Evolutionary conservation across 2,797 vertebrate genomes (phyloP).

Genomic region (Thunnus albacares): DNA sequence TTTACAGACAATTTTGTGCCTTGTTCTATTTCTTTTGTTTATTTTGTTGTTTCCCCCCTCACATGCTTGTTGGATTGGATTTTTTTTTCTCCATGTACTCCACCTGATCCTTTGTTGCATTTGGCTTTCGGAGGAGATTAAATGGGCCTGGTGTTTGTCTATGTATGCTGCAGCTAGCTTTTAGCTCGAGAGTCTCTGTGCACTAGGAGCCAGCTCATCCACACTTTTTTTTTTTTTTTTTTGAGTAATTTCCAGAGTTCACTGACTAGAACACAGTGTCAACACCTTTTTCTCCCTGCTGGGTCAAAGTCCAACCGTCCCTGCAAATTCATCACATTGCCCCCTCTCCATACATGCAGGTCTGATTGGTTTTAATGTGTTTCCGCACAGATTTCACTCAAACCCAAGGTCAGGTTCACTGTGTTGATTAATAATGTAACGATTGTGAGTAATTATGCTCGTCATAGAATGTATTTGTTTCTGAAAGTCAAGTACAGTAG

Average conservation of each 20-base stretch:
- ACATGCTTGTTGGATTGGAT: slow-evolving; percentile 72
- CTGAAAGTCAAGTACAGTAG: slow-evolving; percentile 56
- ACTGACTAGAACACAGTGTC: slow-evolving; percentile 55
- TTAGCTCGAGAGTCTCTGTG: slow-evolving; percentile 62
- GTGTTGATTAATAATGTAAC: slow-evolving; percentile 57
- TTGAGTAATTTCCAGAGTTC: slow-evolving; percentile 52
- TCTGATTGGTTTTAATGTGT: slow-evolving; percentile 54
- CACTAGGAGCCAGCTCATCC: slow-evolving; percentile 48
- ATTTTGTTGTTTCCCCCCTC: slow-evolving; percentile 68
- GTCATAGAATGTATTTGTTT: slow-evolving; percentile 72
- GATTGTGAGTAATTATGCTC: slow-evolving; percentile 60
- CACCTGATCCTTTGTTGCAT: slow-evolving; percentile 77
- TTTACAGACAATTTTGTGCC: slow-evolving; percentile 99
- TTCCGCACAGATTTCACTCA: slow-evolving; percentile 33
- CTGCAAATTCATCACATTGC: slow-evolving; percentile 41
- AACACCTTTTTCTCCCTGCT: slow-evolving; percentile 52
- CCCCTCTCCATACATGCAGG: slow-evolving; percentile 15
- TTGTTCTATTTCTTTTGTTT: slow-evolving; percentile 93
- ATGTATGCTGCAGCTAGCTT: slow-evolving; percentile 73
- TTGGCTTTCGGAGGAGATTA: slow-evolving; percentile 71
- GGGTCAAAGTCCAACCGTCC: slow-evolving; percentile 57
- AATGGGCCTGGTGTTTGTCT: slow-evolving; percentile 73
- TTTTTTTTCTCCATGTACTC: slow-evolving; percentile 63
- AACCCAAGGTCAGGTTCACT: slow-evolving; percentile 54
- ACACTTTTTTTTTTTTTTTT: slow-evolving; percentile 14